Percentiles rank a stretch among this genome's conserved stretches.
Evolutionary conservation across 2,797 vertebrate species (phyloP).

Genomic region (Valencia hispanica): DNA sequence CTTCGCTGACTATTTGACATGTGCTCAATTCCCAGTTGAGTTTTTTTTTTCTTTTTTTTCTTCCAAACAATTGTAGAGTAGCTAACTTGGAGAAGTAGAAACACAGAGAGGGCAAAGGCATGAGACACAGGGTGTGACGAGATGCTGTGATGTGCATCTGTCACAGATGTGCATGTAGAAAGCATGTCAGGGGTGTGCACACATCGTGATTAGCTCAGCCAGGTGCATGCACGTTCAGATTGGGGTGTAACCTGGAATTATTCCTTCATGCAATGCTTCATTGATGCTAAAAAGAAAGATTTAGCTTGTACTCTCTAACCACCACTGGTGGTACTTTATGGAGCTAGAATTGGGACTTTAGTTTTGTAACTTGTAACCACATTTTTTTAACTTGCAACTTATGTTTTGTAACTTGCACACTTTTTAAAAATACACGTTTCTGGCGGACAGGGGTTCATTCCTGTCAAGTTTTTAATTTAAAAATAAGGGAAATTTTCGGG

Average conservation of each 20-base stretch:
- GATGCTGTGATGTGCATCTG: slow-evolving; percentile 40
- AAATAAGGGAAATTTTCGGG: no score
- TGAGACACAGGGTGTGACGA: slow-evolving; percentile 17
- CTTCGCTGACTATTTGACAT: slow-evolving; percentile 28
- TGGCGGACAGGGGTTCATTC: no score
- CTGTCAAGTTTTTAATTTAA: no score
- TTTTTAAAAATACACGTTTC: no score
- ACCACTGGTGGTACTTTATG: background rate
- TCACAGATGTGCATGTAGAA: slow-evolving; percentile 67
- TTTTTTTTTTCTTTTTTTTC: slow-evolving; percentile 14
- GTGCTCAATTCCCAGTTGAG: slow-evolving; percentile 26
- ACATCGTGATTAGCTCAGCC: slow-evolving; percentile 64
- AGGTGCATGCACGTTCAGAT: slow-evolving; percentile 53
- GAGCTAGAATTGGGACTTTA: no score
- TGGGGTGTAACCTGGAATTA: slow-evolving; percentile 32
- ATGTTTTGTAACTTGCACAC: no score
- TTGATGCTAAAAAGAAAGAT: slow-evolving; percentile 18
- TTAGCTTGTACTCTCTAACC: background rate
- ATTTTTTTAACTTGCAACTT: no score
- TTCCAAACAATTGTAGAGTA: slow-evolving; percentile 32
- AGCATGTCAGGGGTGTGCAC: slow-evolving; percentile 54
- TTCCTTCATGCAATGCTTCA: slow-evolving; percentile 48
- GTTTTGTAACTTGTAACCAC: no score
- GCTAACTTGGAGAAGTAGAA: slow-evolving; percentile 14
- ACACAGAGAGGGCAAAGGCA: slow-evolving; percentile 22